phyloP scores from a whole-genome alignment of 2,888 invertebrate species.

The Anoncus sp. region DNA sequence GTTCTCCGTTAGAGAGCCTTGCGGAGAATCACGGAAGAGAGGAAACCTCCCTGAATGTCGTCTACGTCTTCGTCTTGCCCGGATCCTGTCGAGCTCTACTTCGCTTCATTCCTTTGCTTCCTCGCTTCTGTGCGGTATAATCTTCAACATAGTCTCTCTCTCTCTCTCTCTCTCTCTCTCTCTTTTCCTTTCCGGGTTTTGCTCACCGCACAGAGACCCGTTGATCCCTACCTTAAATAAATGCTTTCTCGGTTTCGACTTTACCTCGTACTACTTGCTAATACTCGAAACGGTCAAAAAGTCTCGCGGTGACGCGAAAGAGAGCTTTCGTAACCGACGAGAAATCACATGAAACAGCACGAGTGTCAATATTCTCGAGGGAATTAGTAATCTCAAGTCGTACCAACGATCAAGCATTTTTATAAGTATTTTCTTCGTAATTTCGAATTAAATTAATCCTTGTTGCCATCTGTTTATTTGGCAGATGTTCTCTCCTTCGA shows the following conservation, averaged over 20 bases:
- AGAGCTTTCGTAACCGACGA: slow-evolving; percentile 23
- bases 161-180: slow-evolving; percentile 67
- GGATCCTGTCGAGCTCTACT: slow-evolving; percentile 65
- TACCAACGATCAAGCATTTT: slow-evolving; percentile 12
- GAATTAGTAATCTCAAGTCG: slow-evolving; percentile 37
- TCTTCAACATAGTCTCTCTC: slow-evolving; percentile 78
- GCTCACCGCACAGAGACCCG: slow-evolving; percentile 70
- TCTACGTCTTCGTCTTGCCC: slow-evolving; percentile 40
- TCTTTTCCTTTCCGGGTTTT: slow-evolving; percentile 55
- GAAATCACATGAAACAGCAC: background rate
- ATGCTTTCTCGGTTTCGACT: slow-evolving; percentile 77
- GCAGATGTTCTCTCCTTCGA: background rate
- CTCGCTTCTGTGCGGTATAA: slow-evolving; percentile 71
- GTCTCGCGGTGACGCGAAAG: slow-evolving; percentile 52
- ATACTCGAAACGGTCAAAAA: slow-evolving; percentile 69
- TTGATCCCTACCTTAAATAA: slow-evolving; percentile 81
- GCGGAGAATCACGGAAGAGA: slow-evolving; percentile 25
- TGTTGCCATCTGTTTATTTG: background rate
- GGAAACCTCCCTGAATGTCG: slow-evolving; percentile 47
- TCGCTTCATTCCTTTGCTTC: slow-evolving; percentile 47
- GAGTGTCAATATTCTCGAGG: slow-evolving; percentile 34
- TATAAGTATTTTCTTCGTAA: background rate
- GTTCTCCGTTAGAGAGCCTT: slow-evolving; percentile 46
- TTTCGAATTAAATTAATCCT: slow-evolving; percentile 1
- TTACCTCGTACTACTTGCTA: slow-evolving; percentile 57